These are phyloP conservation scores for Chaenogobius annularis DNA, from an alignment of 2,113 vertebrate species.

Conservation along the genomic window DNA sequence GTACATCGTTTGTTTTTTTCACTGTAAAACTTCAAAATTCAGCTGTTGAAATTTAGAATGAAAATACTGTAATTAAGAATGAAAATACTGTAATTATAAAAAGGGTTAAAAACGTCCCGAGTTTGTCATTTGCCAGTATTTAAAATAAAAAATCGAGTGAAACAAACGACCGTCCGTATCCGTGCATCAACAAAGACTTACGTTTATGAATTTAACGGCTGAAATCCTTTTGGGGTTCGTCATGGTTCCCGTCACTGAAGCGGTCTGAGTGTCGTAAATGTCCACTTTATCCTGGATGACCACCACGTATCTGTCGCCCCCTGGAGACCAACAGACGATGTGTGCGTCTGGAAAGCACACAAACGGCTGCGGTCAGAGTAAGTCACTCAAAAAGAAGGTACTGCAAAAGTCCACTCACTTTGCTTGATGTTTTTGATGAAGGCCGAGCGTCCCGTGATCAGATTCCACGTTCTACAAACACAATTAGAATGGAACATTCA, in stretches of 20 bases:
- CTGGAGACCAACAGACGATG: slow-evolving; percentile 92
- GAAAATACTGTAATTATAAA: background rate
- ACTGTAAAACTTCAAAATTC: too few relatives aligned
- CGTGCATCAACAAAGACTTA: slow-evolving; percentile 55
- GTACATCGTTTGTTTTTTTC: too few relatives aligned
- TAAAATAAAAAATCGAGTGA: too few relatives aligned
- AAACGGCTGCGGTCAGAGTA: background rate
- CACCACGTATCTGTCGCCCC: slow-evolving; percentile 84
- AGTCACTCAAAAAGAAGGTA: background rate
- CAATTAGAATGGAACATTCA: background rate
- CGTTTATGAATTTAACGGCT: slow-evolving; percentile 86
- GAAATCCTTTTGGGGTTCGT: slow-evolving; percentile 85
- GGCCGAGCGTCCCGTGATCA: slow-evolving; percentile 89
- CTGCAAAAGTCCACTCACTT: slow-evolving; percentile 77
- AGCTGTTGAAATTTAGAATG: too few relatives aligned
- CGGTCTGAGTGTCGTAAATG: slow-evolving; percentile 86
- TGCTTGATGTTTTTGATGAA: slow-evolving; percentile 97
- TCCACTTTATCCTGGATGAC: slow-evolving; percentile 81
- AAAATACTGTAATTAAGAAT: too few relatives aligned
- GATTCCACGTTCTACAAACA: slow-evolving; percentile 91
- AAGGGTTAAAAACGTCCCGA: too few relatives aligned
- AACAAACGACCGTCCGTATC: too few relatives aligned
- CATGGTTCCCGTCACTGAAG: slow-evolving; percentile 82
- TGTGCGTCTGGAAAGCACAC: slow-evolving; percentile 80
- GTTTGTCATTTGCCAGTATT: too few relatives aligned